Base-by-base conservation (phyloP, 1,140 invertebrate species). In the Caenorhabditis latens region DNA sequence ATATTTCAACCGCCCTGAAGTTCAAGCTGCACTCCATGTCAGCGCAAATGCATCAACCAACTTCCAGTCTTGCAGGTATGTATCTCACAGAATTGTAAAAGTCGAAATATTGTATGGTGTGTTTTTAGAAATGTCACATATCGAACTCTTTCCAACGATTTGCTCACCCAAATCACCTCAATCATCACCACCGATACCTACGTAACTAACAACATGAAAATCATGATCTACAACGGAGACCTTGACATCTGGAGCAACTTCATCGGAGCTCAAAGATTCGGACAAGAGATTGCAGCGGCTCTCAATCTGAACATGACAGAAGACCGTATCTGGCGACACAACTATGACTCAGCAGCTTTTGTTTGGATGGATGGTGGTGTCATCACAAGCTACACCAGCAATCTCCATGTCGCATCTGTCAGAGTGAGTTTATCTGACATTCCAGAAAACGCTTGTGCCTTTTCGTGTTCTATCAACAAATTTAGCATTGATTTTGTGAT, bases 221-320 rank as follows among this genome's bases (percentile, higher is more conserved):
- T 88, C 19, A 61, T 88, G 65, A 21, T 88, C n/a, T 88, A 83
- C 87, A 86, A 83, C 19, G 87, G 87, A 65, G 87, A 88, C 42
- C 48, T 87, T 2, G 87, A 88, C 24, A 84, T 32, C 57, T 57
- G 42, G 32, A 65, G 75, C 40, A 71, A 61, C 24, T 83, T 88
- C 21, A 63, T 88, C 43, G 85, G 83, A 55, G 82, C 71, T 14
- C 87, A 88, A 75, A 43, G 42, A 43, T 88, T 88, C 57, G 75
- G 48, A 32, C n/a, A 21, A 53, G 50, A 87, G 46, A 42, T 63
- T 46, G 65, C 65, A 7, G 71, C 46, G 2, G 13, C 13, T 24
- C n/a, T 79, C 2, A 50, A 79, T 3, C 40, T 79, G 7, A 79
- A 79, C n/a, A 14, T 14, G 42, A 79, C 71, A 4, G 71, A 75